These are phyloP conservation scores for Meganola albula DNA, from an alignment of 2,888 invertebrate species.

Conservation along the genomic window DNA sequence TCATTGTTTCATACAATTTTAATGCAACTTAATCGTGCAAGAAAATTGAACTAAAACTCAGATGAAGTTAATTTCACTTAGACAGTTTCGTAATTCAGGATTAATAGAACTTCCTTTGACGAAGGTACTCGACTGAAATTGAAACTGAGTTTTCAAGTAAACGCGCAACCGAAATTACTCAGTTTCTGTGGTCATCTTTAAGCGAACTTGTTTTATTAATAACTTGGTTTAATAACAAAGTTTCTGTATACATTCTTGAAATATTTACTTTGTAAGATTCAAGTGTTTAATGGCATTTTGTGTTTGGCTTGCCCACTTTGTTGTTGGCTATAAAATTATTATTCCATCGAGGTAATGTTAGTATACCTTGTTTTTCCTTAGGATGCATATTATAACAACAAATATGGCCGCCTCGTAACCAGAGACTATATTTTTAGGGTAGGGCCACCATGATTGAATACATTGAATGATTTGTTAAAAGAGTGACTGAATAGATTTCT, in stretches of 20 bases:
- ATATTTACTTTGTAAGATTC: constrained; percentile 9
- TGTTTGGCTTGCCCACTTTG: background rate
- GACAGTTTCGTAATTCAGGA: constrained; percentile 26
- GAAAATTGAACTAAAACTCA: constrained; percentile 10
- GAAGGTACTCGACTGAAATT: constrained; percentile 26
- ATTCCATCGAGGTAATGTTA: too few species aligned
- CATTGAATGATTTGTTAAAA: too few species aligned
- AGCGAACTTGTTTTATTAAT: constrained; percentile 25
- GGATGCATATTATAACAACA: too few species aligned
- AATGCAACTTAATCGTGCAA: constrained; percentile 2
- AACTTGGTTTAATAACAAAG: constrained; percentile 22
- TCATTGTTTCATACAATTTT: constrained; percentile 1
- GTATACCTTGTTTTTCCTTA: too few species aligned
- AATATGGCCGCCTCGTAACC: too few species aligned
- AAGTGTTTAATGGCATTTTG: background rate
- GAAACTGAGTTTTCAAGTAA: constrained; percentile 26
- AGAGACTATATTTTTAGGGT: too few species aligned
- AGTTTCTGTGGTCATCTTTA: constrained; percentile 29
- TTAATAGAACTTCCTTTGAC: constrained; percentile 29
- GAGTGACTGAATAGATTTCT: too few species aligned
- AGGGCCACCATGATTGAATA: too few species aligned
- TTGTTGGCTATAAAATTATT: background rate
- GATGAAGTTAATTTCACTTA: constrained; percentile 19
- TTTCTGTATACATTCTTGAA: constrained; percentile 11
- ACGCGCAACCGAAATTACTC: constrained; percentile 23